Evolutionary conservation across 2,113 vertebrate genomes (phyloP), one percentile per base, ranked within the genome.

Genomic region (Anoura caudifer): DNA sequence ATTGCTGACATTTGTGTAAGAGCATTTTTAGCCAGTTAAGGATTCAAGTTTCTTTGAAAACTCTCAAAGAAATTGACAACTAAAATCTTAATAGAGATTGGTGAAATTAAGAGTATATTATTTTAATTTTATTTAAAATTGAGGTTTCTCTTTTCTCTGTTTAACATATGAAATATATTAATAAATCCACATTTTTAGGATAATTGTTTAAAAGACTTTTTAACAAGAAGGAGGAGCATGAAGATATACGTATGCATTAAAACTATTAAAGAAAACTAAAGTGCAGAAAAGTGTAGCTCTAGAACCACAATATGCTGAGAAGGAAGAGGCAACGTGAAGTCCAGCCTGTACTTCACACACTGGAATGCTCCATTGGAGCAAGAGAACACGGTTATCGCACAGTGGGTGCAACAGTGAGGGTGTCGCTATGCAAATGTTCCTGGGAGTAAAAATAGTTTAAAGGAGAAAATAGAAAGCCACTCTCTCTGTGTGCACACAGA

Each of bases 41-140:
- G 16, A 73, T 47, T 77, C 43, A 84, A 2, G 14, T 88, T 88
- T 61, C 7, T 36, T 65, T 72, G 24, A 82, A 56, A 89, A 79
- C 28, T 43, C 7, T 81, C 52, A 65, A 87, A 65, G n/a, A 87
- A 70, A 79, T 83, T 56, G 15, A 84, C 8, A 96, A 82, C 7
- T 73, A 52, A 77, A 95, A 56, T 3, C 15, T 19, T 14, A 56
- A 43, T 61, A 59, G 63, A 52, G 1, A 1, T 61, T 61, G 7
- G 33, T 16, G 24, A 6, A 6, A 47, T 28, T 56, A 70, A 22
- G 1, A n/a, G 5, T 36, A 26, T 43, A 67, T 12, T 86, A 67
- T 80, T 92, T 69, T 70, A 76, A 91, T 77, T 80, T 56, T 8
- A 86, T 70, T 94, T 83, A 52, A 56, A 89, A 54, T n/a, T 63